Base-by-base conservation (phyloP, 23 tunicate species). In the Trididemnum miniatum region DNA sequence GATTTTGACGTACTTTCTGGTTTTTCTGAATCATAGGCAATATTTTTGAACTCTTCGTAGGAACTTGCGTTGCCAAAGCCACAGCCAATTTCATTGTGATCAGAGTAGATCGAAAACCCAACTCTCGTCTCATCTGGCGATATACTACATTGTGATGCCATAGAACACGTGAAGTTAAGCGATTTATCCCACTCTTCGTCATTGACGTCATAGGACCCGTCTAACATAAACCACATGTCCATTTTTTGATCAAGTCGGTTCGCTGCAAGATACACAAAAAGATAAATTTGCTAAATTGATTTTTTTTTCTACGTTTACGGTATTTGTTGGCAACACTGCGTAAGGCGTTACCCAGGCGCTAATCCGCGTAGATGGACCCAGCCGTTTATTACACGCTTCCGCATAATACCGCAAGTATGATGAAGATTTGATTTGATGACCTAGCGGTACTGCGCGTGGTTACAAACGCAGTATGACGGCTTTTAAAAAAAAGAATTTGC, bases 171-270 rank as follows among this genome's bases (percentile, higher is more conserved):
- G 38, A 67, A 67, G 9, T 31, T 67, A 5, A 67, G n/a, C 5
- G 75, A 67, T 30, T 31, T 9, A 3, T 67, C 75, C 22, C 22
- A 67, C n/a, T 67, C 75, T 5, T 67, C 38, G 5, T 67, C 38
- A 31, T 20, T 67, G 7, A 67, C 75, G n/a, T 31, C 38, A 3
- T 67, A 20, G 32, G 38, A 67, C 4, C 38, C 75, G n/a, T 67
- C 75, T 22, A 67, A 24, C 75, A 67, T 67, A 67, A 67, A 67
- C 75, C 75, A 67, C 37, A 67, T 31, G 38, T 67, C 75, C 75
- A 33, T 33, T 31, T 67, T 67, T 32, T 31, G 75, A 3, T 67
- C 75, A 31, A 67, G 3, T 32, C 32, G 31, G 25, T 3, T 12
- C 22, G 20, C 75, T 67, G 38, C 32, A 32, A 5, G 5, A 67